phyloP scores from a whole-genome alignment of 2,797 vertebrate species.

The Oreochromis grahami region DNA sequence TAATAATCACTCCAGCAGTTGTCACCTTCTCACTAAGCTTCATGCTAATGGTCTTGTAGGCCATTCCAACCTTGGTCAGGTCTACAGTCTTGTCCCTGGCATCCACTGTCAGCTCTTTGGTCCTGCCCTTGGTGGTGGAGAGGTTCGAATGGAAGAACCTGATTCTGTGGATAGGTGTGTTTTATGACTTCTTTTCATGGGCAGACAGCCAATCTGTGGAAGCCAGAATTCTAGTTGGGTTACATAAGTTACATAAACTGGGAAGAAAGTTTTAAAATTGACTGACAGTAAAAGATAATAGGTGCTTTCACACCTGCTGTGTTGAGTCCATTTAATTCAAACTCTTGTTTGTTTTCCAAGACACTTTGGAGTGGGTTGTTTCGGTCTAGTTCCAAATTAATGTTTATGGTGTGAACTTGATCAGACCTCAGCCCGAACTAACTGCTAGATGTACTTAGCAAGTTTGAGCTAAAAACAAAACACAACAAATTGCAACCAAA shows the following conservation, averaged over 20 bases:
- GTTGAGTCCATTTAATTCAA: background rate
- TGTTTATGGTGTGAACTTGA: background rate
- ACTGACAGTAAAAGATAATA: background rate
- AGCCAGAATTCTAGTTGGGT: background rate
- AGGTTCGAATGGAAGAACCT: background rate
- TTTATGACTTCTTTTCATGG: background rate
- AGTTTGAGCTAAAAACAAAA: background rate
- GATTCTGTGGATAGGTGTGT: background rate
- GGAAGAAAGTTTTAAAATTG: background rate
- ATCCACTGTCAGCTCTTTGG: background rate
- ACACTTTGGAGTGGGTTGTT: background rate
- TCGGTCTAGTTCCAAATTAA: background rate
- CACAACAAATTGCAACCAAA: background rate
- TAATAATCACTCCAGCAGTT: background rate
- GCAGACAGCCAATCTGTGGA: background rate
- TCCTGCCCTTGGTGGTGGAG: background rate
- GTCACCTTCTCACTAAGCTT: background rate
- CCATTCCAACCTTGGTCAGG: background rate
- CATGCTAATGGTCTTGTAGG: background rate
- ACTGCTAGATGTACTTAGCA: background rate
- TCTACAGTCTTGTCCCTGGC: background rate
- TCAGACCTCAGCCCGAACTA: background rate
- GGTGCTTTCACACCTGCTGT: background rate
- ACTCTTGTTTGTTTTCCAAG: background rate
- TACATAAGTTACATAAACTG: background rate